Percentiles rank a stretch among this genome's conserved stretches.
Evolutionary conservation across 1,140 invertebrate species (phyloP).

Genomic region (Caenorhabditis remanei): DNA sequence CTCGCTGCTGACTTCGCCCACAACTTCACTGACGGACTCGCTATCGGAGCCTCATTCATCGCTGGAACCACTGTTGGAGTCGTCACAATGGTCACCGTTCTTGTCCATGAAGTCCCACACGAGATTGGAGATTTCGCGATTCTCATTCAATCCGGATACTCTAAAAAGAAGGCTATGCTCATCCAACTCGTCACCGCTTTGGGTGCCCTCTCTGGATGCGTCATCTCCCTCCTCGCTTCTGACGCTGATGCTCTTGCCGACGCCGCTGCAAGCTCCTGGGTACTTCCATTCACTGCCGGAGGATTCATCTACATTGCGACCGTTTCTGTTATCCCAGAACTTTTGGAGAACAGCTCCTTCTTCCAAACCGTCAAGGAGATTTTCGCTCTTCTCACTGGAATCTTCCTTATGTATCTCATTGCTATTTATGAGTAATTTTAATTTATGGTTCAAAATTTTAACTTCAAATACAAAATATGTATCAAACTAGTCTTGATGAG

Average conservation of each 20-base stretch:
- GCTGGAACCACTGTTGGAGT: conserved; percentile 82
- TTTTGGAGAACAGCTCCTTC: conserved; percentile 81
- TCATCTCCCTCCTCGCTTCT: conserved; percentile 71
- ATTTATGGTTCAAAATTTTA: not conserved
- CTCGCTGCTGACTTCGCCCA: conserved; percentile 93
- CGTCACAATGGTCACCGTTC: conserved; percentile 91
- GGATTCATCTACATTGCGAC: conserved; percentile 98
- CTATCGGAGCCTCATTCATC: conserved; percentile 95
- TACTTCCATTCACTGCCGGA: conserved; percentile 94
- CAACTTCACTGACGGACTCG: conserved; percentile 96
- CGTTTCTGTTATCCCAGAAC: conserved; percentile 94
- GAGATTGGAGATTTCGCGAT: conserved; percentile 99
- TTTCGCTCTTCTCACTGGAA: conserved; percentile 70
- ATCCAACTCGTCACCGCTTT: conserved; percentile 92
- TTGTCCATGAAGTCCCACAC: conserved; percentile 96
- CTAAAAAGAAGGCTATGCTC: conserved; percentile 89
- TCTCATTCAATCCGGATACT: conserved; percentile 91
- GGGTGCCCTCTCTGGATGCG: conserved; percentile 84
- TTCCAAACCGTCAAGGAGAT: conserved; percentile 74
- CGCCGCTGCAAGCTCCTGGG: conserved; percentile 86
- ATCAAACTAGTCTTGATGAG: not conserved
- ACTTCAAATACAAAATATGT: too few relatives aligned
- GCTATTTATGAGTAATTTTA: conserved; percentile 71
- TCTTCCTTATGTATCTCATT: conserved; percentile 76
- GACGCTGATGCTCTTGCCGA: conserved; percentile 75